Evolutionary conservation across 2,888 invertebrate genomes (phyloP), one percentile per base, ranked within the genome.

Genomic region (Siphlonurus alternatus): DNA sequence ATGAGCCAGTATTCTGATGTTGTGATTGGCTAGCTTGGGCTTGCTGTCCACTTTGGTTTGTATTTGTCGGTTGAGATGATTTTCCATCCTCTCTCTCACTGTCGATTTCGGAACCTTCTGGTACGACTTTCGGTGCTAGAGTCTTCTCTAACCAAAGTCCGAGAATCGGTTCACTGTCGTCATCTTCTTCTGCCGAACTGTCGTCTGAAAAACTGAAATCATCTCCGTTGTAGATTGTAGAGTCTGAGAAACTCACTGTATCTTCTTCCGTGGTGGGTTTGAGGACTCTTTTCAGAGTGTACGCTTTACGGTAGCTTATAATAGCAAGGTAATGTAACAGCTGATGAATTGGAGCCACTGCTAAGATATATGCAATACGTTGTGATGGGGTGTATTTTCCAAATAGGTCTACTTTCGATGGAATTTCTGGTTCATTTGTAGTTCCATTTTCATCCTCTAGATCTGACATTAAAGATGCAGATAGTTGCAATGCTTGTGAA

Each of bases 71-170:
- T 38, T 38, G 38, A 10, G 38, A 38, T 38, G 38, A 10, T 56
- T 56, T 56, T 10, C 5, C 7, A 56, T 56, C 56, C 7, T 56
- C 56, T 18, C 56, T 10, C n/a, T 56, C 56, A 7, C 56, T n/a
- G 18, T 56, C 56, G 5, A 22, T 22, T 56, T 56, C 56, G 20
- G 19, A 20, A 61, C 72, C 73, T 66, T 88, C 87, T 1, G 87
- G 85, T 56, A 56, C 20, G 7, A 56, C 56, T 1, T 59, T 64
- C 1, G 93, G 91, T 23, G 91, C 90, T 15, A 95, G 79, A 0
- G 93, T 93, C 72, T 94, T 93, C 74, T 95, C 94, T 76, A 96
- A 93, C 94, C 94, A 95, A 69, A 92, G 84, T 0, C 95, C 95
- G 7, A 56, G 20, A 66, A 93, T 83, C 2, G 91, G 89, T 76